Evolutionary conservation across 2,113 vertebrate species (phyloP), one percentile per base, ranked within the genome.

Genomic region (Ornithorhynchus anatinus): DNA sequence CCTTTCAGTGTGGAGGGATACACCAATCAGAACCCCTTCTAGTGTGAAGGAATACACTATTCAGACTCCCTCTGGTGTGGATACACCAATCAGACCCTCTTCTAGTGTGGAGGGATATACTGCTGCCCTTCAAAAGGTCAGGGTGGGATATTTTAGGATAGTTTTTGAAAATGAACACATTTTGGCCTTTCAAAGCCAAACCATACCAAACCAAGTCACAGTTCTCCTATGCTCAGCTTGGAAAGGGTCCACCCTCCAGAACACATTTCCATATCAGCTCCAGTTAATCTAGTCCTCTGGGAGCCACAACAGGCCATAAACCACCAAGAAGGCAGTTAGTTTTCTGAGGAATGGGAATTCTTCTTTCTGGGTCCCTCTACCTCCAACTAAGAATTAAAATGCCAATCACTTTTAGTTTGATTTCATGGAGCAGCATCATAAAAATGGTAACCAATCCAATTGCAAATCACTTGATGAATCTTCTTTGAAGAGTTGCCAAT

Each of bases 401-500:
- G 91, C 86, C 91, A 92, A 75, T 93, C 90, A 92, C 90, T 92
- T 92, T 88, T 84, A 87, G 86, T 91, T 91, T 85, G 88, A 90
- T 93, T 92, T 93, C 88, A 92, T 84, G 88, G 89, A 85, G 78
- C 73, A 88, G 80, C 88, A 87, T 92, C 92, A 90, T 90, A 93
- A 94, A 93, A 93, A 88, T 89, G 90, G 92, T 88, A 92, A 90
- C 92, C 89, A 92, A 94, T 95, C 94, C 92, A 89, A 91, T 88
- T 91, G 90, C 86, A 93, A 91, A 93, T 92, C 90, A 90, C 92
- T 92, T 94, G 93, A 95, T 95, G 96, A 95, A 96, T 96, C 95
- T 96, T 89, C 93, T 97, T 96, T 95, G 96, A 96, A 96, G 94
- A 96, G 93, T 95, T 95, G 96, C 95, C 96, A 96, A 96, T 96